phyloP scores from a whole-genome alignment of 2,113 vertebrate species.

The Nesogale talazaci region DNA sequence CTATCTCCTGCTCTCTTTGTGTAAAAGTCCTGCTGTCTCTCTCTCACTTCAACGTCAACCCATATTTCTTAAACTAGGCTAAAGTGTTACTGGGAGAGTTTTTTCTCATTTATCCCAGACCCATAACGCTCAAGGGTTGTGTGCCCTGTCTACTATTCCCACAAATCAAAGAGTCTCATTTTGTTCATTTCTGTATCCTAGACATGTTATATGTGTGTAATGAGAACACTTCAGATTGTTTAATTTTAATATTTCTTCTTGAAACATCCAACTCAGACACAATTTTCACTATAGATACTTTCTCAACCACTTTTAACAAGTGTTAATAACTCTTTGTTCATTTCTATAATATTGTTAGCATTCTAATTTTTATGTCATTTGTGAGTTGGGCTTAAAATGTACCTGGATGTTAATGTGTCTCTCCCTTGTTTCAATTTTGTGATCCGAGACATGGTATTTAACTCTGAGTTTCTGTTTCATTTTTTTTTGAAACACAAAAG shows the following conservation, averaged over 20 bases:
- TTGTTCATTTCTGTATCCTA: not conserved
- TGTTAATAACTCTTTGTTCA: not conserved
- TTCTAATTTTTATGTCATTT: not conserved
- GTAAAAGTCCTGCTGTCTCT: not conserved
- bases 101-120: too few relatives aligned
- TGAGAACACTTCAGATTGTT: slow-evolving; percentile 4
- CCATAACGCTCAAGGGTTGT: too few relatives aligned
- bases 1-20: not conserved
- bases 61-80: not conserved
- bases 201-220: not conserved
- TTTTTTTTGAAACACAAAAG: not conserved
- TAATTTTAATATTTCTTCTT: not conserved
- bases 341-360: not conserved
- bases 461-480: not conserved
- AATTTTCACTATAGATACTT: too few relatives aligned
- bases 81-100: too few relatives aligned
- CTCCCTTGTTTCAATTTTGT: not conserved
- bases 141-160: too few relatives aligned
- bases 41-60: not conserved
- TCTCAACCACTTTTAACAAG: not conserved
- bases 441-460: not conserved
- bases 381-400: not conserved
- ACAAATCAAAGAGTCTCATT: too few relatives aligned
- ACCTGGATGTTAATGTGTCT: not conserved
- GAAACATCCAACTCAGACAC: not conserved